A percentile compares a stretch with the other conserved stretches of the same genome.
phyloP scores from a whole-genome alignment of 2,113 vertebrate species.

The Cebus imitator region DNA sequence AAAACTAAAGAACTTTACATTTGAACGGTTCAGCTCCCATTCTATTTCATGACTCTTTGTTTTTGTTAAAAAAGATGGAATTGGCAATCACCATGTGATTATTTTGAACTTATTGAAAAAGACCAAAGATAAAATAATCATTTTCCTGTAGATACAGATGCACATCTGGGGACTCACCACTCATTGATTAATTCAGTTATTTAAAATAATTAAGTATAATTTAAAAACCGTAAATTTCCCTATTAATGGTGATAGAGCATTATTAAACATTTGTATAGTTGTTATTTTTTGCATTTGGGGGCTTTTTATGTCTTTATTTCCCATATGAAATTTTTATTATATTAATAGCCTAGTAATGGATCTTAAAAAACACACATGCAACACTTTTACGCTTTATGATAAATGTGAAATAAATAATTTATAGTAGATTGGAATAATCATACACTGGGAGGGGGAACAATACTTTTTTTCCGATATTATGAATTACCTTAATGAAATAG shows the following conservation, averaged over 20 bases:
- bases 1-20: neutral
- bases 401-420: constrained; percentile 2
- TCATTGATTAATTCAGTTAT: neutral
- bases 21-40: neutral
- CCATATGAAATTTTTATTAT: neutral
- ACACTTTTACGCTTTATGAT: neutral
- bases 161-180: neutral
- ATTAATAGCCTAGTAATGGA: neutral
- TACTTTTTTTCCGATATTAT: neutral
- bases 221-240: neutral
- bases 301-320: neutral
- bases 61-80: neutral
- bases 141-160: neutral
- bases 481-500: neutral
- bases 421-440: neutral
- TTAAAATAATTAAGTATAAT: neutral
- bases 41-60: neutral
- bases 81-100: neutral
- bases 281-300: neutral
- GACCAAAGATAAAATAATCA: neutral
- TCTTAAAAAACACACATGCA: neutral
- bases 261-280: neutral
- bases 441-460: neutral
- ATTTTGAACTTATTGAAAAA: neutral
- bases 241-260: neutral